These are phyloP conservation scores for Stenodera caucasica DNA, from an alignment of 2,888 invertebrate genomes.

Conservation along the genomic window DNA sequence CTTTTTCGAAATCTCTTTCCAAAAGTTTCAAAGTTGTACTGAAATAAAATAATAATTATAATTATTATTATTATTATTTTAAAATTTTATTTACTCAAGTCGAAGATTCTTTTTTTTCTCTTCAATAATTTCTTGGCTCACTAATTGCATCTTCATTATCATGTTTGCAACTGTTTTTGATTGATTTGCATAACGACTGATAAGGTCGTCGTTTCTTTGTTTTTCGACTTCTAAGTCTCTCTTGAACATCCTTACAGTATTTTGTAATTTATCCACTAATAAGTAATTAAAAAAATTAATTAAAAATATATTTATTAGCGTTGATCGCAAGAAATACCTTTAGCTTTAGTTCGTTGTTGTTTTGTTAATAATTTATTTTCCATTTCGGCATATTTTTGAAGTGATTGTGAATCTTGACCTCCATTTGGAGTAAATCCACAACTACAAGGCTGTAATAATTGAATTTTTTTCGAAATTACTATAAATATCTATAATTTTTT, in stretches of 20 bases:
- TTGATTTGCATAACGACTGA: slow-evolving; percentile 18
- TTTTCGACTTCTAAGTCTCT: slow-evolving; percentile 19
- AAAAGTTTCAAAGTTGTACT: not conserved
- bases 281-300: not conserved
- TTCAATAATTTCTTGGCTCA: slow-evolving; percentile 13
- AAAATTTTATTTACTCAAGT: slow-evolving; percentile 13
- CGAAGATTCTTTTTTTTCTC: slow-evolving; percentile 19
- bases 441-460: too few species aligned
- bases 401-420: slow-evolving; percentile 30
- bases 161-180: slow-evolving; percentile 23
- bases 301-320: not conserved
- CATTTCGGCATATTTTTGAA: slow-evolving; percentile 35
- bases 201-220: slow-evolving; percentile 16
- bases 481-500: too few species aligned
- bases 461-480: too few species aligned
- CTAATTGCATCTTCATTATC: slow-evolving; percentile 17
- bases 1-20: not conserved
- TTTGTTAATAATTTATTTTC: slow-evolving; percentile 28
- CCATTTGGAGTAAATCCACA: not conserved
- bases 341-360: slow-evolving; percentile 20
- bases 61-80: too few species aligned
- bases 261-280: slow-evolving; percentile 19
- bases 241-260: slow-evolving; percentile 10
- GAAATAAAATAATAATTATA: not conserved
- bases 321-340: slow-evolving; percentile 5